Conservation (phyloP, 1,140 invertebrate species). For the Drosophila truncata region DNA sequence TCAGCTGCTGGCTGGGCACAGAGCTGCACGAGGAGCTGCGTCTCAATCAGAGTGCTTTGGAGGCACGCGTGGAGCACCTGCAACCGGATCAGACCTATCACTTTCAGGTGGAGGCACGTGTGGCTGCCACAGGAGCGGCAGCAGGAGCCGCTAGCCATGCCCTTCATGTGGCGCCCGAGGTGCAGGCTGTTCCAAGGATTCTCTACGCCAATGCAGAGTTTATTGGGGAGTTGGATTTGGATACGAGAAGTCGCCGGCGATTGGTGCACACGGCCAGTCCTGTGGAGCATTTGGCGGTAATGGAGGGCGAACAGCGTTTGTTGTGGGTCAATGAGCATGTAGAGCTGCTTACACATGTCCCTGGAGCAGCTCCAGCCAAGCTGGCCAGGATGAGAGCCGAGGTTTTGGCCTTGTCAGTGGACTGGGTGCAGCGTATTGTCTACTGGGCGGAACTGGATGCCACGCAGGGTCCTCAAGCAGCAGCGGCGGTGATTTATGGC, state of each 20-base stretch:
- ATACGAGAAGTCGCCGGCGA: slow-evolving; percentile 86
- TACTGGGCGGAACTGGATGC: slow-evolving; percentile 91
- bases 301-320: slow-evolving; percentile 90
- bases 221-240: slow-evolving; percentile 91
- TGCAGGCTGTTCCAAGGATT: slow-evolving; percentile 92
- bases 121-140: slow-evolving; percentile 88
- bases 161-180: slow-evolving; percentile 86
- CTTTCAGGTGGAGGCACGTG: slow-evolving; percentile 91
- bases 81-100: slow-evolving; percentile 88
- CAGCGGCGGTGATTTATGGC: slow-evolving; percentile 86
- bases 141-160: slow-evolving; percentile 86
- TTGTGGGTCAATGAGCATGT: slow-evolving; percentile 94
- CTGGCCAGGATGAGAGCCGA: slow-evolving; percentile 89
- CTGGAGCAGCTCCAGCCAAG: slow-evolving; percentile 87
- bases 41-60: slow-evolving; percentile 61
- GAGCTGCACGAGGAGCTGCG: slow-evolving; percentile 57
- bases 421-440: slow-evolving; percentile 93
- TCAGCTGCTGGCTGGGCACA: slow-evolving; percentile 70
- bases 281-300: slow-evolving; percentile 88
- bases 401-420: slow-evolving; percentile 88
- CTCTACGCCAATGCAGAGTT: slow-evolving; percentile 90
- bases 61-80: slow-evolving; percentile 56
- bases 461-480: not conserved
- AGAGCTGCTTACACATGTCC: slow-evolving; percentile 89
- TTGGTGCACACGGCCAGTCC: slow-evolving; percentile 80